A percentile compares a stretch with the other conserved stretches of the same genome.
These are phyloP conservation scores for Rhamphomyia laevipes DNA, from an alignment of 2,888 invertebrate species.

Conservation along the genomic window DNA sequence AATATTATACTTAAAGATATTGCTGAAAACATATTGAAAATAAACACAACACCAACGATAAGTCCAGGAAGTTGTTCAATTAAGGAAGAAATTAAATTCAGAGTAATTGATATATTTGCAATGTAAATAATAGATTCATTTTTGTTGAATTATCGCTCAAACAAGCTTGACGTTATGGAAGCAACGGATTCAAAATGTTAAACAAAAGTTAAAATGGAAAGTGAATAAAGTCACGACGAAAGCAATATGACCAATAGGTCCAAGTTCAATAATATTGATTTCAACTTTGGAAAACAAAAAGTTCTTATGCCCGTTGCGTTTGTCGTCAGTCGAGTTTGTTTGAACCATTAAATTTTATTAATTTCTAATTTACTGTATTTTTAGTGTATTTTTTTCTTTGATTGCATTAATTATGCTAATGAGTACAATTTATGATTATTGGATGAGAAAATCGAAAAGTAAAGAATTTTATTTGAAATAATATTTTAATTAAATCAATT, in stretches of 20 bases:
- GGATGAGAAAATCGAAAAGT: slow-evolving; percentile 27
- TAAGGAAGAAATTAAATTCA: slow-evolving; percentile 24
- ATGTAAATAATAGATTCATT: neutral
- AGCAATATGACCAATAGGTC: no score
- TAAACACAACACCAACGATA: slow-evolving; percentile 14
- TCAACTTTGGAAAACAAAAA: no score
- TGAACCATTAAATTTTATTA: no score
- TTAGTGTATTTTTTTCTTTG: no score
- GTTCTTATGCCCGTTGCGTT: no score
- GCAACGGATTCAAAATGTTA: no score
- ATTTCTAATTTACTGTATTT: slow-evolving; percentile 22
- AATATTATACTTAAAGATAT: slow-evolving; percentile 22
- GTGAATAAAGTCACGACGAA: no score
- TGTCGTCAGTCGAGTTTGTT: no score
- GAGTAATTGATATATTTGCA: slow-evolving; percentile 21
- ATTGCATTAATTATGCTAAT: slow-evolving; percentile 26
- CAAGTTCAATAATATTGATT: no score
- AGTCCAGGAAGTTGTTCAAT: slow-evolving; percentile 24
- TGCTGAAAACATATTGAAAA: slow-evolving; percentile 15
- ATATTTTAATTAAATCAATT: neutral
- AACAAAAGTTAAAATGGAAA: no score
- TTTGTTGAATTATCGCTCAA: no score
- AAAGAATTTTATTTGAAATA: slow-evolving; percentile 9
- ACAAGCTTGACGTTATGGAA: no score
- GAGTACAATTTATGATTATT: slow-evolving; percentile 30